A percentile compares a stretch with the other conserved stretches of the same genome.
phyloP scores from a whole-genome alignment of 2,797 vertebrate genomes.

The Carduelis carduelis region DNA sequence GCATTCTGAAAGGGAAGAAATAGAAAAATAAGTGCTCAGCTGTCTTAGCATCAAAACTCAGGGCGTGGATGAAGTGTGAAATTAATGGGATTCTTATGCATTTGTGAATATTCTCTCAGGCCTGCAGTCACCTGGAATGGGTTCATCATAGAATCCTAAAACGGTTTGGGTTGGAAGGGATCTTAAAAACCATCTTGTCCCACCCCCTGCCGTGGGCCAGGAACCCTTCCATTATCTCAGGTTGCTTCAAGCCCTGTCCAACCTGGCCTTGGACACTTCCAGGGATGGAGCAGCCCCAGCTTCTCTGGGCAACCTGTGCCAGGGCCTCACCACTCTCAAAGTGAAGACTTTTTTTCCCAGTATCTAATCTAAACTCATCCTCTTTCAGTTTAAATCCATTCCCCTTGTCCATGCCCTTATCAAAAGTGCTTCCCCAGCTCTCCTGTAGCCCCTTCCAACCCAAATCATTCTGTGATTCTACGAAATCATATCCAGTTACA shows the following conservation, averaged over 20 bases:
- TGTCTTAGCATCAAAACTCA: neutral
- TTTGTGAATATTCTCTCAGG: neutral
- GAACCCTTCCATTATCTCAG: no score
- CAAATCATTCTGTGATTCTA: neutral
- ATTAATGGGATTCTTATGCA: neutral
- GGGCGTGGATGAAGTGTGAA: neutral
- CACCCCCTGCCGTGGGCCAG: neutral
- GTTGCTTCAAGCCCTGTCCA: neutral
- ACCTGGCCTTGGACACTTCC: neutral
- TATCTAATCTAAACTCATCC: neutral
- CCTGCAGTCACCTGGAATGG: neutral
- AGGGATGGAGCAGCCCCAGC: neutral
- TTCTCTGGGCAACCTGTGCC: neutral
- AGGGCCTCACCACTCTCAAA: neutral
- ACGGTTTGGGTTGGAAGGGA: neutral
- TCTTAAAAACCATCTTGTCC: neutral
- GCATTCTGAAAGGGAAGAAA: constrained; percentile 73
- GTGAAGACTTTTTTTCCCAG: neutral
- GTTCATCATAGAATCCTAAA: neutral
- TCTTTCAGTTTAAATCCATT: neutral
- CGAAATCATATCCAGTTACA: neutral
- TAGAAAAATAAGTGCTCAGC: neutral
- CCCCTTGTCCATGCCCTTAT: neutral
- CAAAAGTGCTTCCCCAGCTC: neutral
- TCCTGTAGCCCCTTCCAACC: neutral